A percentile compares a stretch with the other conserved stretches of the same genome.
Evolutionary conservation across 1,140 invertebrate genomes (phyloP).

Genomic region (Zaprionus ghesquierei): DNA sequence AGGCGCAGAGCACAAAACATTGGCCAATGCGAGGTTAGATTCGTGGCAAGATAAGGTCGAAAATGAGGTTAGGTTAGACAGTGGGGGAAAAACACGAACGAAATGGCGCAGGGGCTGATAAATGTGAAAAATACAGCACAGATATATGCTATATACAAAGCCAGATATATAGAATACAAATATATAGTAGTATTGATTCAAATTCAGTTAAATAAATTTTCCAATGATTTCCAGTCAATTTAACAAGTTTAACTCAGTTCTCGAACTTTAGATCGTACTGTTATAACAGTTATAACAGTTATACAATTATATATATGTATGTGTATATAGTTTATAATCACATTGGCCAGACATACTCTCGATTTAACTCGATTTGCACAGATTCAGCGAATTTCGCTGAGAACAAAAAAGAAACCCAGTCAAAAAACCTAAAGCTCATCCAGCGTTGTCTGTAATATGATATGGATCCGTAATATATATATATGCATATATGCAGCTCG

Average conservation of each 20-base stretch:
- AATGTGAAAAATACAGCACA: background rate
- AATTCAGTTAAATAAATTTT: background rate
- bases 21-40: conserved; percentile 19
- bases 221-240: background rate
- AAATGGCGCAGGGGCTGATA: background rate
- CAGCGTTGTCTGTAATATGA: conserved; percentile 33
- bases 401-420: conserved; percentile 2
- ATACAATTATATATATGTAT: background rate
- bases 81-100: background rate
- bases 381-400: conserved; percentile 34
- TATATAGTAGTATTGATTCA: background rate
- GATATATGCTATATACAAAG: background rate
- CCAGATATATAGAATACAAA: background rate
- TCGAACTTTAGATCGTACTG: background rate
- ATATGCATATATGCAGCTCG: background rate
- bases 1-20: conserved; percentile 4
- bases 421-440: conserved; percentile 12
- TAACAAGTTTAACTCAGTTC: background rate
- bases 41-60: conserved; percentile 7
- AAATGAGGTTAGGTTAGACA: conserved; percentile 22
- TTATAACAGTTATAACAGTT: too few relatives aligned
- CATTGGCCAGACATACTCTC: conserved; percentile 2
- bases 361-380: conserved; percentile 39
- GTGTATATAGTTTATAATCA: too few relatives aligned
- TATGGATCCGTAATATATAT: conserved; percentile 34